Evolutionary conservation across 2,797 vertebrate genomes (phyloP).

Genomic region (Anolis apletophallus): DNA sequence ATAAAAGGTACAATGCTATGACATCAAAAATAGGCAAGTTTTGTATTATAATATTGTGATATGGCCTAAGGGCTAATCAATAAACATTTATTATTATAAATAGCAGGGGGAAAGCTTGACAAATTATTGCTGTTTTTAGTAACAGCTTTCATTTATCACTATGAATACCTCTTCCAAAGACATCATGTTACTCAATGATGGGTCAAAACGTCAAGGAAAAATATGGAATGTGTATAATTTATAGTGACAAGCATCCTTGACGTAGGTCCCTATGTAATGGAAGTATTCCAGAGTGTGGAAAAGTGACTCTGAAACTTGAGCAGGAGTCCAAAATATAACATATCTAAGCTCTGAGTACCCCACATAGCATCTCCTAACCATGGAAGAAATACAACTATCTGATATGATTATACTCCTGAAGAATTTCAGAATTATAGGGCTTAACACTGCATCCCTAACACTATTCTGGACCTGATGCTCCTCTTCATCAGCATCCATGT

Average conservation of each 20-base stretch:
- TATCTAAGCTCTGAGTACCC: background rate
- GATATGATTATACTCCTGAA: background rate
- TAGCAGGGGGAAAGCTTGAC: background rate
- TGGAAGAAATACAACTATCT: background rate
- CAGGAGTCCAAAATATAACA: background rate
- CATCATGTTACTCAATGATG: background rate
- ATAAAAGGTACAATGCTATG: background rate
- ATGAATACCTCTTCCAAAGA: background rate
- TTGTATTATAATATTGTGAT: background rate
- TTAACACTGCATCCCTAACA: background rate
- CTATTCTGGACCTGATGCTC: background rate
- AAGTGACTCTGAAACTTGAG: too few species aligned
- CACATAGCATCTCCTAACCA: background rate
- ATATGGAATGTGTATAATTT: background rate
- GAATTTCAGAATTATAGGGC: background rate
- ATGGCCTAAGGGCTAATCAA: too few species aligned
- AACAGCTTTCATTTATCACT: background rate
- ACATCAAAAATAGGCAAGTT: background rate
- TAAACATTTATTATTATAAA: too few species aligned
- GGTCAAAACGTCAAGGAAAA: background rate
- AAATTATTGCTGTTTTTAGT: background rate
- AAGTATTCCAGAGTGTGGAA: background rate
- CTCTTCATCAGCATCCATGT: background rate
- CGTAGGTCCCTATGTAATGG: background rate
- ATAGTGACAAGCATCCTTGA: background rate